phyloP scores from a whole-genome alignment of 2,888 invertebrate genomes.

The Thyatira batis region DNA sequence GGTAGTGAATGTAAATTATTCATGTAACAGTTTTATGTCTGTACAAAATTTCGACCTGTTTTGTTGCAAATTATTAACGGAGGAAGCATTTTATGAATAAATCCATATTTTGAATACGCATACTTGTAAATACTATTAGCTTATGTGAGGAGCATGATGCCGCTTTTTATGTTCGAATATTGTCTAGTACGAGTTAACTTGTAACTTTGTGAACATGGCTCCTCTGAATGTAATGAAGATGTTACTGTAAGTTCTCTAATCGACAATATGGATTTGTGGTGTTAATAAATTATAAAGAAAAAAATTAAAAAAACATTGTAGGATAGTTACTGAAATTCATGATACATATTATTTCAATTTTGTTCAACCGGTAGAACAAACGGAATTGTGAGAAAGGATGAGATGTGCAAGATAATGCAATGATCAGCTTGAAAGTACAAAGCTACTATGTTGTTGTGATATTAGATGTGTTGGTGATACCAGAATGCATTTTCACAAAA shows the following conservation, averaged over 20 bases:
- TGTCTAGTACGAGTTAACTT: background rate
- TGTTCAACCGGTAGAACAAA: conserved; percentile 9
- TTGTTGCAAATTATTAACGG: background rate
- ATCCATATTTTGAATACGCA: background rate
- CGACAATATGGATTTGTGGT: conserved; percentile 73
- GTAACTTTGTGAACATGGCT: conserved; percentile 7
- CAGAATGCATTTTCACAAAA: conserved; percentile 32
- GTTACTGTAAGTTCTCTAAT: conserved; percentile 43
- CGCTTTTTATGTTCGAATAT: background rate
- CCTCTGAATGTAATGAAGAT: conserved; percentile 16
- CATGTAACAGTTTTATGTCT: background rate
- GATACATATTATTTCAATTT: conserved; percentile 46
- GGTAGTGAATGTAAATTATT: background rate
- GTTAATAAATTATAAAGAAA: conserved; percentile 58
- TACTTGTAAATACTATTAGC: background rate
- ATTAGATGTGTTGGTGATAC: conserved; percentile 35
- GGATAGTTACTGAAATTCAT: conserved; percentile 36
- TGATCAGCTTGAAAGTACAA: conserved; percentile 61
- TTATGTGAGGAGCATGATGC: background rate
- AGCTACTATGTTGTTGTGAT: conserved; percentile 52
- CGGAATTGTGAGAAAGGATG: background rate
- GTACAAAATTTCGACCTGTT: conserved; percentile 1
- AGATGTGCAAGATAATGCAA: conserved; percentile 15
- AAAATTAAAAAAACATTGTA: conserved; percentile 58
- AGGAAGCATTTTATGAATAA: background rate